A percentile compares a stretch with the other conserved stretches of the same genome.
phyloP scores from a whole-genome alignment of 2,888 invertebrate species.

The Stenolophus ochropezus region DNA sequence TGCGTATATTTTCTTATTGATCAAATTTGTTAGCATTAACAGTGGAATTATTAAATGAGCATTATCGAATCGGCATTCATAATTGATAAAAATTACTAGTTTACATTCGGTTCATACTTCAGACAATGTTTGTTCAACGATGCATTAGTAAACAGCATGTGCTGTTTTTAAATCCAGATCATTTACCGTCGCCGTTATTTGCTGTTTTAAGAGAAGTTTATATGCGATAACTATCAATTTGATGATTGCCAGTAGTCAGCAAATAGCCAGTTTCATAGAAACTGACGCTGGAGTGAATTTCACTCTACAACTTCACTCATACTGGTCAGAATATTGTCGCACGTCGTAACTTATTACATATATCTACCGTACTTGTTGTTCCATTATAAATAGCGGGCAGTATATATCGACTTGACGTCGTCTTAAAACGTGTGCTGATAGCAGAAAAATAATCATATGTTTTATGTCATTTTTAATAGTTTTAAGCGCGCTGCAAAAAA shows the following conservation, averaged over 20 bases:
- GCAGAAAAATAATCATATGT: neutral
- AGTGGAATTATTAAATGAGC: too few relatives aligned
- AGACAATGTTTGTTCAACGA: slow-evolving; percentile 22
- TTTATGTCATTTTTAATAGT: neutral
- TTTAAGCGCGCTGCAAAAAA: neutral
- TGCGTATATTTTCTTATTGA: too few relatives aligned
- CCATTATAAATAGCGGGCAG: slow-evolving; percentile 17
- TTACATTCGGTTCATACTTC: too few relatives aligned
- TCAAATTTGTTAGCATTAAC: too few relatives aligned
- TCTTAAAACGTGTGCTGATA: neutral
- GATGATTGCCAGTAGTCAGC: slow-evolving; percentile 23
- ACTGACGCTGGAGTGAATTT: neutral
- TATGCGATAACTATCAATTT: slow-evolving; percentile 44
- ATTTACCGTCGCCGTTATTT: slow-evolving; percentile 46
- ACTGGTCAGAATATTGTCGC: neutral
- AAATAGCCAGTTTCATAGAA: slow-evolving; percentile 17
- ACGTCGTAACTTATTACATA: slow-evolving; percentile 12
- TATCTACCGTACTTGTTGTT: neutral
- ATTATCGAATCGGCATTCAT: too few relatives aligned
- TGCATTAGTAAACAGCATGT: slow-evolving; percentile 22
- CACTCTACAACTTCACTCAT: neutral
- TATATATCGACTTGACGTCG: slow-evolving; percentile 13
- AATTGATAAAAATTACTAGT: too few relatives aligned
- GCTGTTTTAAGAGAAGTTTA: slow-evolving; percentile 56
- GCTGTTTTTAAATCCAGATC: slow-evolving; percentile 21